Conservation (phyloP, 2,888 invertebrate species). For the Ectobius pallidus region DNA sequence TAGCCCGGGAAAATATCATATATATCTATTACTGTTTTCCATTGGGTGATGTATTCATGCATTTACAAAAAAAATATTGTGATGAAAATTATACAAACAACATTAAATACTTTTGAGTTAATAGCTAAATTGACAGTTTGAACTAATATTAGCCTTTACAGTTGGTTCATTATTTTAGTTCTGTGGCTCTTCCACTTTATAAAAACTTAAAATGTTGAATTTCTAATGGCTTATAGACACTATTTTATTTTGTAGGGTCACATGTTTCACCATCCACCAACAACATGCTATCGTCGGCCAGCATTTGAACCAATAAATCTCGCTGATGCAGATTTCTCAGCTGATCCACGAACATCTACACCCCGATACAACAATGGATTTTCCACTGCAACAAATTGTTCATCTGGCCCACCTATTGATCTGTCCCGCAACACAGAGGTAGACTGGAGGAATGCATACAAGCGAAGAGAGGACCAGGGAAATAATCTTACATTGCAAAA, state of each 20-base stretch:
- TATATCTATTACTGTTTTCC: no score
- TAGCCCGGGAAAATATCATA: no score
- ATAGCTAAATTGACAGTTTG: no score
- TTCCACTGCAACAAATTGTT: conserved; percentile 5
- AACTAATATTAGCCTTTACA: no score
- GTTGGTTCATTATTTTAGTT: no score
- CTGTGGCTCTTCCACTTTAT: no score
- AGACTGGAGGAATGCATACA: neutral
- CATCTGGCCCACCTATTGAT: neutral
- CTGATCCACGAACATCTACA: conserved; percentile 36
- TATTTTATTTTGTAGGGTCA: conserved; percentile 14
- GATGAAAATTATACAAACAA: no score
- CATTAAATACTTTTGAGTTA: no score
- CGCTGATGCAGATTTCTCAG: conserved; percentile 50
- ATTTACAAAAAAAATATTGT: no score
- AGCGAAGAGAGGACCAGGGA: neutral
- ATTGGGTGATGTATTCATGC: no score
- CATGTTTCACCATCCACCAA: conserved; percentile 41
- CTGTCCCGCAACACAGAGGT: neutral
- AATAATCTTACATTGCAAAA: neutral
- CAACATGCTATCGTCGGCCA: conserved; percentile 47
- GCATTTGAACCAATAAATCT: conserved; percentile 50
- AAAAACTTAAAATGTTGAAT: no score
- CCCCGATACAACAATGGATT: neutral
- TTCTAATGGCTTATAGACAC: no score